Conservation (phyloP, 2,113 vertebrate species). For the Anguilla rostrata region DNA sequence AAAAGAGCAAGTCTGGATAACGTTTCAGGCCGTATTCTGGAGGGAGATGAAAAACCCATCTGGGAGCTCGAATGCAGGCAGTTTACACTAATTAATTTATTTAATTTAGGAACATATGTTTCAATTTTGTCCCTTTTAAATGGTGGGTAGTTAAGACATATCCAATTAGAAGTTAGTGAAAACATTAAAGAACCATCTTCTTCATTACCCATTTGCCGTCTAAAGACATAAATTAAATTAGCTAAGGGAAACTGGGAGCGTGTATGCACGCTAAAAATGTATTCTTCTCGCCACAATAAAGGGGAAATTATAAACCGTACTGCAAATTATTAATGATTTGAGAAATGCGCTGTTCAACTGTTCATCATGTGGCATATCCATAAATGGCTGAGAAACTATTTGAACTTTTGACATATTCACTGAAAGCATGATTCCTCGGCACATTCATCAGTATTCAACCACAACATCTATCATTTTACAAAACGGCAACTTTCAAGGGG, state of each 20-base stretch:
- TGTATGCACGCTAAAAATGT: background rate
- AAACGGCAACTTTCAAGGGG: background rate
- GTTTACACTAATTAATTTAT: slow-evolving; percentile 49
- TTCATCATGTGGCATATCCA: background rate
- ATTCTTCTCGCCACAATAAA: background rate
- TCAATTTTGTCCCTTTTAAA: slow-evolving; percentile 50
- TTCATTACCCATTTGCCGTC: background rate
- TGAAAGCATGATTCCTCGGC: background rate
- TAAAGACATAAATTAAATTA: slow-evolving; percentile 8
- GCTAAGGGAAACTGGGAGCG: background rate
- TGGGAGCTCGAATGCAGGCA: slow-evolving; percentile 50
- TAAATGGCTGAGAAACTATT: background rate
- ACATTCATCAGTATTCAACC: slow-evolving; percentile 5
- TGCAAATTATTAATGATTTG: background rate
- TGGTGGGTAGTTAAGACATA: slow-evolving; percentile 38
- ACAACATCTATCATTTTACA: background rate
- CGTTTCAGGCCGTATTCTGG: slow-evolving; percentile 16
- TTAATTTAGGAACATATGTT: slow-evolving; percentile 62
- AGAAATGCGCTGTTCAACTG: background rate
- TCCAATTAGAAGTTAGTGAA: slow-evolving; percentile 8
- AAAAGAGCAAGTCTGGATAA: slow-evolving; percentile 34
- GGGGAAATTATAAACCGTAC: background rate
- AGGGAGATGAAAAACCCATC: slow-evolving; percentile 61
- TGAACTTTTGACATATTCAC: background rate
- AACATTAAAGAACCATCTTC: slow-evolving; percentile 16